Percentiles rank a stretch among this genome's conserved stretches.
Conservation (phyloP, 2,797 vertebrate genomes). For the Phrynocephalus forsythii region DNA sequence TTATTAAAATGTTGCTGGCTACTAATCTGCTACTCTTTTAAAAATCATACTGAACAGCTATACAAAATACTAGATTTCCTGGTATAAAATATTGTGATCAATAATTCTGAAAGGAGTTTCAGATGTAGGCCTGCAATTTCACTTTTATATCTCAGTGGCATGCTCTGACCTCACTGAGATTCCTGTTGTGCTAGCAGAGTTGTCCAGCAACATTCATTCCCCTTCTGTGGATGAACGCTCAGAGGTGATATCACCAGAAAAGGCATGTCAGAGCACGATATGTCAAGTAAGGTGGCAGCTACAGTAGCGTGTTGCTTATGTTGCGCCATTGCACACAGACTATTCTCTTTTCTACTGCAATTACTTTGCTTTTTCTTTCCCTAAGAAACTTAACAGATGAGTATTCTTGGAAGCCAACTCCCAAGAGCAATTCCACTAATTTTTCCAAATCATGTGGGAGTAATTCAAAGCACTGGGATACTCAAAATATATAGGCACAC, state of each 20-base stretch:
- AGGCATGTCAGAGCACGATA: conserved; percentile 34
- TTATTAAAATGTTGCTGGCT: too few relatives aligned
- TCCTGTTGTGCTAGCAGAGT: background rate
- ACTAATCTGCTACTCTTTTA: background rate
- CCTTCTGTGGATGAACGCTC: background rate
- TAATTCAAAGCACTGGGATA: background rate
- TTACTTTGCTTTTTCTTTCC: background rate
- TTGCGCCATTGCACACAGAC: background rate
- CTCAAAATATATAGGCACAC: background rate
- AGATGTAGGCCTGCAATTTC: background rate
- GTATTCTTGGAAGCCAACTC: background rate
- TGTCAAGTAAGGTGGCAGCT: background rate
- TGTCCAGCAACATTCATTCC: background rate
- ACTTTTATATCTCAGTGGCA: background rate
- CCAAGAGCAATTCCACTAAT: background rate
- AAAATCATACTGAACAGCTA: too few relatives aligned
- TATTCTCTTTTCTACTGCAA: background rate
- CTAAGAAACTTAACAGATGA: background rate
- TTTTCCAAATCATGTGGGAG: background rate
- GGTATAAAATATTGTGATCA: background rate
- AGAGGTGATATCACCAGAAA: conserved; percentile 16
- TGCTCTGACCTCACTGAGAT: background rate
- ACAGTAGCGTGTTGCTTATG: background rate
- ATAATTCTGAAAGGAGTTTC: background rate
- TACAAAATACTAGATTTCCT: background rate